Conservation (phyloP, 2,113 vertebrate species). For the Spilogale gracilis region DNA sequence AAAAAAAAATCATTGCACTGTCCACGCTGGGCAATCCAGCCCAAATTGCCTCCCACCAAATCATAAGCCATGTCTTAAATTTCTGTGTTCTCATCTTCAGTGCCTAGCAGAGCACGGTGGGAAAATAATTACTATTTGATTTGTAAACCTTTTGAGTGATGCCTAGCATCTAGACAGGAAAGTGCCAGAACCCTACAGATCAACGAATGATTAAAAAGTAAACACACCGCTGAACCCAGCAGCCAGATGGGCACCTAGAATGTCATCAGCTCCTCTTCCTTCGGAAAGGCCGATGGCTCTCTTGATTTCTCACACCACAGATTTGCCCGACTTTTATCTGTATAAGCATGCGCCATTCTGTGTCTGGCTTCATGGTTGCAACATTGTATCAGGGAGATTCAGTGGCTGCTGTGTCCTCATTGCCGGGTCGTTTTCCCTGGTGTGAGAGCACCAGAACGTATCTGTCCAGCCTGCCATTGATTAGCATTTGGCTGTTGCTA, state of each 20-base stretch:
- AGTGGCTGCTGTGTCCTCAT: neutral
- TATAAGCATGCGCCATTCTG: neutral
- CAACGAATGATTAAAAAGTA: conserved; percentile 24
- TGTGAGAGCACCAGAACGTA: neutral
- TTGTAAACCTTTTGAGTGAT: conserved; percentile 6
- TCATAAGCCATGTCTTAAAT: conserved; percentile 54
- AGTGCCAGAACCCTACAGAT: neutral
- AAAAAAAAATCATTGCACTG: conserved; percentile 5
- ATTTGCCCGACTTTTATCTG: conserved; percentile 16
- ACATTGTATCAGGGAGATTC: neutral
- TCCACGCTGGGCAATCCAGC: conserved; percentile 16
- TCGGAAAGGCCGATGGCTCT: neutral
- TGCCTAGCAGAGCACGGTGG: neutral
- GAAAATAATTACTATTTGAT: conserved; percentile 52
- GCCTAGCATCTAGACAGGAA: conserved; percentile 35
- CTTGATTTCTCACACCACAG: conserved; percentile 29
- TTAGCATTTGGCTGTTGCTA: conserved; percentile 28
- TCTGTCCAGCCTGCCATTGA: neutral
- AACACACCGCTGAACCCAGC: neutral
- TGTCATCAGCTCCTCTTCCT: neutral
- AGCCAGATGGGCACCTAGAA: conserved; percentile 45
- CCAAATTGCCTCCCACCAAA: conserved; percentile 8
- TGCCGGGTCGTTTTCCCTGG: neutral
- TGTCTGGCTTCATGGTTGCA: conserved; percentile 8
- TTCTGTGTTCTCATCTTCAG: neutral